phyloP scores from a whole-genome alignment of 2,797 vertebrate genomes.

The Siniperca obscura region DNA sequence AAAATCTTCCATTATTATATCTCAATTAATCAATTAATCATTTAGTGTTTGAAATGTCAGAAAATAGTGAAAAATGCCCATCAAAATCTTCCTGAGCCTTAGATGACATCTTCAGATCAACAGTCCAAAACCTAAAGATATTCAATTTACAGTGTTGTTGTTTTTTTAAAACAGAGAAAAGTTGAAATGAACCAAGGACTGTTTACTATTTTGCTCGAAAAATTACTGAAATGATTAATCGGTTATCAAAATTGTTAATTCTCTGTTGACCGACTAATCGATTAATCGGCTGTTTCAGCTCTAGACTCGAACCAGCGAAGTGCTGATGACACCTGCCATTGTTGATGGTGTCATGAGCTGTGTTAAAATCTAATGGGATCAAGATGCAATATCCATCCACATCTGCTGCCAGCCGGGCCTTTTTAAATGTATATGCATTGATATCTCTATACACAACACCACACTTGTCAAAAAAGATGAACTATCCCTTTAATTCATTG shows the following conservation, averaged over 20 bases:
- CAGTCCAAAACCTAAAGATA: not conserved
- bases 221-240: conserved; percentile 17
- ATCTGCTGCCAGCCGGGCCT: conserved; percentile 48
- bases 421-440: conserved; percentile 57
- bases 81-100: not conserved
- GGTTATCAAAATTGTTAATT: conserved; percentile 21
- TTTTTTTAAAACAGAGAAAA: not conserved
- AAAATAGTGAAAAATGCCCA: not conserved
- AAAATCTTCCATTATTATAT: not conserved
- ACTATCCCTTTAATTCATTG: conserved; percentile 33
- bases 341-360: conserved; percentile 54
- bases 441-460: conserved; percentile 9
- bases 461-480: conserved; percentile 38
- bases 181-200: not conserved
- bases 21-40: not conserved
- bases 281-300: conserved; percentile 24
- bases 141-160: not conserved
- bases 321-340: conserved; percentile 14
- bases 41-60: not conserved
- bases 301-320: conserved; percentile 2
- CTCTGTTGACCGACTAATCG: not conserved
- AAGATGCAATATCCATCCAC: conserved; percentile 53
- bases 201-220: not conserved
- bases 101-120: not conserved
- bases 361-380: conserved; percentile 52